Conservation (phyloP, 2,888 invertebrate species). For the Xestia c-nigrum region DNA sequence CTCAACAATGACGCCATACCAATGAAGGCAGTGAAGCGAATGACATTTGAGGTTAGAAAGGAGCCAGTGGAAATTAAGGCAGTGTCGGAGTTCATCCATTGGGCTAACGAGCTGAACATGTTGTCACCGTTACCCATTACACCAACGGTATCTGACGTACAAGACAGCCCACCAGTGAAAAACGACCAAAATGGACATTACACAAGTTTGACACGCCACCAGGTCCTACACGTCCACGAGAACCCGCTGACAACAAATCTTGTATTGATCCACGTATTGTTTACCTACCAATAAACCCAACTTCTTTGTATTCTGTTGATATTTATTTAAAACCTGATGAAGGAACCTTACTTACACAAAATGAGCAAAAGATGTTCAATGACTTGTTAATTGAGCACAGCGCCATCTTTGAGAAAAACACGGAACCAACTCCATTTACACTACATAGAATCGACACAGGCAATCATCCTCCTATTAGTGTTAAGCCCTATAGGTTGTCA, state of each 20-base stretch:
- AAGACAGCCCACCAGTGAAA: constrained; percentile 6
- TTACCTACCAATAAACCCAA: constrained; percentile 48
- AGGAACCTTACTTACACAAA: background rate
- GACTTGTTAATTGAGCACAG: background rate
- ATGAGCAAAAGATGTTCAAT: background rate
- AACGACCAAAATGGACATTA: background rate
- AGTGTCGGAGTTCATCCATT: constrained; percentile 10
- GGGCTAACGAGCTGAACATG: constrained; percentile 13
- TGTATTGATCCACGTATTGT: constrained; percentile 20
- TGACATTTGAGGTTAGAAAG: background rate
- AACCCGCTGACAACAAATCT: background rate
- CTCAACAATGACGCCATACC: background rate
- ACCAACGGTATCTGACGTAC: background rate
- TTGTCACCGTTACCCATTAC: constrained; percentile 7
- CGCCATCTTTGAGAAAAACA: constrained; percentile 14
- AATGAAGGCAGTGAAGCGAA: constrained; percentile 1
- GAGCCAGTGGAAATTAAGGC: constrained; percentile 5
- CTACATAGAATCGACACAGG: constrained; percentile 53
- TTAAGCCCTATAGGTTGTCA: constrained; percentile 42
- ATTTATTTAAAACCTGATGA: constrained; percentile 38
- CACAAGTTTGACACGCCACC: background rate
- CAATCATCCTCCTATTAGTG: constrained; percentile 42
- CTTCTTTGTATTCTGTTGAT: constrained; percentile 43
- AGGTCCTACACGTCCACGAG: background rate
- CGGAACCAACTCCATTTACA: constrained; percentile 14